Conservation (phyloP, 2,888 invertebrate species). For the Synanthedon vespiformis region DNA sequence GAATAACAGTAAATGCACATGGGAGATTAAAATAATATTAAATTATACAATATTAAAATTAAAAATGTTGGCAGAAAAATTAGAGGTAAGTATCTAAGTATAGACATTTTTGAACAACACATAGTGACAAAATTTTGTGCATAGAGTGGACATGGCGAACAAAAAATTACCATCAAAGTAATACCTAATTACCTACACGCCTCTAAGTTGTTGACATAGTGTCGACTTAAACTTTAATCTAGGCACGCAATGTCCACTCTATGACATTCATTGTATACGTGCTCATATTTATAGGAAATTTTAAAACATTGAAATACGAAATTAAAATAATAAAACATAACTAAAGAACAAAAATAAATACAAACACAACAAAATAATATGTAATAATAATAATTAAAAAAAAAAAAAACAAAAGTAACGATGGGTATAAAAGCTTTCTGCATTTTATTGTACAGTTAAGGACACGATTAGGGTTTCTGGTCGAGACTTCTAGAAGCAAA, state of each 20-base stretch:
- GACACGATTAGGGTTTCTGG: too few species aligned
- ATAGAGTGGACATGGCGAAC: too few species aligned
- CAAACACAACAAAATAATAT: constrained; percentile 59
- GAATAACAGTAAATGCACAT: constrained; percentile 67
- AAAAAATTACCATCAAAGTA: too few species aligned
- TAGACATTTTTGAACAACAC: not conserved
- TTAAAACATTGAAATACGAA: constrained; percentile 15
- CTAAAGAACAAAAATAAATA: constrained; percentile 66
- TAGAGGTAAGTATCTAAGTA: too few species aligned
- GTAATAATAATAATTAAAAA: constrained; percentile 28
- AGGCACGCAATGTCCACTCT: not conserved
- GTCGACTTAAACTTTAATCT: constrained; percentile 9
- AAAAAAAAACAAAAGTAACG: constrained; percentile 37
- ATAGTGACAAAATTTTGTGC: not conserved
- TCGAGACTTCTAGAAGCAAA: too few species aligned
- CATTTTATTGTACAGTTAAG: constrained; percentile 13
- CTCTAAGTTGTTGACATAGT: too few species aligned
- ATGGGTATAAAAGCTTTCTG: constrained; percentile 40
- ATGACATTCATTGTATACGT: not conserved
- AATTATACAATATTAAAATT: constrained; percentile 60
- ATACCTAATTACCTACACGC: too few species aligned
- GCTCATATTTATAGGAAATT: not conserved
- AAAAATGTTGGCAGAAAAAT: constrained; percentile 62
- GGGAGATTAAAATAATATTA: constrained; percentile 54
- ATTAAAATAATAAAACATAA: constrained; percentile 47